phyloP scores from a whole-genome alignment of 2,113 vertebrate species.

The Fregetta grallaria region DNA sequence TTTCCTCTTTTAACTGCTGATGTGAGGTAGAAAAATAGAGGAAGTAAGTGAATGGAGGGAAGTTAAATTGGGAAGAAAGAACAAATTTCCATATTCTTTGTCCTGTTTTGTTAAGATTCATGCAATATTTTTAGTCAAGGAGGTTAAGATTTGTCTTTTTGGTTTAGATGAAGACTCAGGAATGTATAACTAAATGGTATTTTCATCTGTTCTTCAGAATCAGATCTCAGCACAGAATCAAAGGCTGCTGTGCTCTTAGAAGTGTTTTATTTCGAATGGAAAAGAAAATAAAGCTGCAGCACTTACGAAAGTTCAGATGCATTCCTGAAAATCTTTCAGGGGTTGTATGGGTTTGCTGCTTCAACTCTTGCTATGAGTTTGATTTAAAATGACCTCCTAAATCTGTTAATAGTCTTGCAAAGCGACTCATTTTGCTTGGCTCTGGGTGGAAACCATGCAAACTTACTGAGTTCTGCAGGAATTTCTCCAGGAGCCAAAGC shows the following conservation, averaged over 20 bases:
- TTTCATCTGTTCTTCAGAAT: constrained; percentile 35
- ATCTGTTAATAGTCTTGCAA: constrained; percentile 21
- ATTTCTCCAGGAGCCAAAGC: not conserved
- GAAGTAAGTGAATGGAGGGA: not conserved
- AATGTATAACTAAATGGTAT: constrained; percentile 21
- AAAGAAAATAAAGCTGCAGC: constrained; percentile 53
- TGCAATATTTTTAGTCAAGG: not conserved
- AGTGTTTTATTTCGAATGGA: constrained; percentile 25
- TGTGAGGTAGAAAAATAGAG: not conserved
- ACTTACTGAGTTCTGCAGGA: not conserved
- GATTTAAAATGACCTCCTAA: constrained; percentile 45
- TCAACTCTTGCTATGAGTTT: constrained; percentile 4
- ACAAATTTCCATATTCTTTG: constrained; percentile 7
- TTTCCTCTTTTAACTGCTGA: not conserved
- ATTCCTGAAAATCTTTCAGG: constrained; percentile 49
- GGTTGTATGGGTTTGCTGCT: constrained; percentile 12
- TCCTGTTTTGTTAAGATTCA: not conserved
- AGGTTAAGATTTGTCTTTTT: not conserved
- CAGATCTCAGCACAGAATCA: constrained; percentile 22
- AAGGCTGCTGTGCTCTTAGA: constrained; percentile 14
- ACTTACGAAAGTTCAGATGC: constrained; percentile 8
- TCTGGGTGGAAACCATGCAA: not conserved
- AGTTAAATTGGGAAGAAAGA: not conserved
- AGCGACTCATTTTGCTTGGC: not conserved
- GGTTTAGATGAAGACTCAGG: not conserved